Percentiles rank a stretch among this genome's conserved stretches.
These are phyloP conservation scores for Oreochromis mossambicus DNA, from an alignment of 2,797 vertebrate genomes.

Conservation along the genomic window DNA sequence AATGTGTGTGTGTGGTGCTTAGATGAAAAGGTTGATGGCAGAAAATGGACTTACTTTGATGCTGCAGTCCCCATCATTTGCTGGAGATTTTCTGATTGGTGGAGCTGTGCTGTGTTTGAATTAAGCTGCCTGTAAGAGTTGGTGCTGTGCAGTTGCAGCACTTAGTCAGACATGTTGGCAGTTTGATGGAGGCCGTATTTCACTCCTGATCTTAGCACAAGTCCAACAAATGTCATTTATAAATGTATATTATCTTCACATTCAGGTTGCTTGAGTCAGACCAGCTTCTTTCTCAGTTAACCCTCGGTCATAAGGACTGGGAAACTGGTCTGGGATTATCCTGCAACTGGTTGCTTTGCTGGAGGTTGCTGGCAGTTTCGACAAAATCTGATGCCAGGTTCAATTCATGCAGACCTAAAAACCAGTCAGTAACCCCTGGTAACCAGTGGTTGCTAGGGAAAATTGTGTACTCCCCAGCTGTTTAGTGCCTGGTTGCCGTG, in stretches of 20 bases:
- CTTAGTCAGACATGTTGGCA: neutral
- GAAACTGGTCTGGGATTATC: neutral
- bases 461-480: neutral
- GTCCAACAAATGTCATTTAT: neutral
- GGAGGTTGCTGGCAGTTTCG: neutral
- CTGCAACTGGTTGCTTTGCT: neutral
- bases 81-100: slow-evolving; percentile 51
- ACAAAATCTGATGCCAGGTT: neutral
- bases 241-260: neutral
- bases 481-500: rapidly evolving
- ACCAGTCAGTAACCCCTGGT: neutral
- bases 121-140: neutral
- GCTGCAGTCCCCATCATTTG: slow-evolving; percentile 48
- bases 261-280: neutral
- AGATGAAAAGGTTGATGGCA: slow-evolving; percentile 66
- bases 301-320: neutral
- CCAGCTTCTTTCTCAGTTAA: neutral
- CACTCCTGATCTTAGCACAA: neutral
- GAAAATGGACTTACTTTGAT: slow-evolving; percentile 52
- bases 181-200: neutral
- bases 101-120: slow-evolving; percentile 1
- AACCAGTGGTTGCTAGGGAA: neutral
- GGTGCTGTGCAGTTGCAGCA: neutral
- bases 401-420: neutral
- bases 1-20: neutral